Evolutionary conservation across 2,797 vertebrate genomes (phyloP).

Genomic region (Artibeus lituratus): DNA sequence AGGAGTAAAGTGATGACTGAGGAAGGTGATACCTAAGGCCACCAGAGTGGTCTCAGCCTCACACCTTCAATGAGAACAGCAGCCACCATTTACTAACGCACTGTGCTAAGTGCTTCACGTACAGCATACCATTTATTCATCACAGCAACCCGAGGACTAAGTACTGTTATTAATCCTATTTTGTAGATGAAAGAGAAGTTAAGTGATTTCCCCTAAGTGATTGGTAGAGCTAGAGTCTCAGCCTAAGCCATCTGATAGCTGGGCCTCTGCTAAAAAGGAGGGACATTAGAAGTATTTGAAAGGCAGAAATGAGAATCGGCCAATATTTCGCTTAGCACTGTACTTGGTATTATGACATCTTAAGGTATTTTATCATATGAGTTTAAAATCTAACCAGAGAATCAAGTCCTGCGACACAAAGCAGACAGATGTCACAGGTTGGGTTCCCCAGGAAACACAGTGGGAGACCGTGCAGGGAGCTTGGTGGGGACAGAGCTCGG

Average conservation of each 20-base stretch:
- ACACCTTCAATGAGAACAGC: neutral
- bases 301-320: slow-evolving; percentile 10
- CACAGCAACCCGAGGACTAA: neutral
- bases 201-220: neutral
- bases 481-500: neutral
- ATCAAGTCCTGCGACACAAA: neutral
- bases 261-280: neutral
- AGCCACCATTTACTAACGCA: neutral
- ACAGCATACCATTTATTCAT: neutral
- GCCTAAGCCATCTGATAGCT: neutral
- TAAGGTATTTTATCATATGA: neutral
- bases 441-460: neutral
- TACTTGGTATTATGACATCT: neutral
- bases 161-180: neutral
- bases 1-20: neutral
- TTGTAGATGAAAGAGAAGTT: neutral
- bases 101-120: neutral
- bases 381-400: slow-evolving; percentile 35
- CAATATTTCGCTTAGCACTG: neutral
- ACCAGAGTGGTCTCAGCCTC: neutral
- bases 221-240: neutral
- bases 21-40: neutral
- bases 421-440: neutral
- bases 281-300: neutral
- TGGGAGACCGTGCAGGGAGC: neutral